Evolutionary conservation across 2,797 vertebrate species (phyloP), one percentile per base, ranked within the genome.

Genomic region (Pangasius macronema): DNA sequence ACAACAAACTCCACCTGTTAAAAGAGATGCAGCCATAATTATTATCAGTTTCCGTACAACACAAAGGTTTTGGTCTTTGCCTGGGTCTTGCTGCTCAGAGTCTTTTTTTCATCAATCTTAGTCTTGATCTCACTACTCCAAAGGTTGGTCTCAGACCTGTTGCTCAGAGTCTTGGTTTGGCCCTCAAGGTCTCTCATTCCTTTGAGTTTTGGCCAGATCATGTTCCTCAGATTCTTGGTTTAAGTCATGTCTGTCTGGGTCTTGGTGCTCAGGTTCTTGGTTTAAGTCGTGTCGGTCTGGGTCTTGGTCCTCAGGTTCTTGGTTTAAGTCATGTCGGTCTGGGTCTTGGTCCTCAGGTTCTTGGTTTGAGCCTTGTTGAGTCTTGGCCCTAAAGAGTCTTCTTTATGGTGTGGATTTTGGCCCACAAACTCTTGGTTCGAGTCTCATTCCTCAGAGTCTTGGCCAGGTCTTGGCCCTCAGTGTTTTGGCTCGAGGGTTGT

Each of bases 1-100:
- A 97, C 98, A 0, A 99, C 94, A 88, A 99, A 95, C 80, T 99
- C 97, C 30, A 98, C 94, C 98, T 99, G 93, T 46, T 75, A 6
- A 68, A 39, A 84, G 2, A 70, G 20, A 87, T 10, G 57, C 1
- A 42, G 33, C 13, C 11, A 36, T 11, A 27, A 81, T 7, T 6
- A 9, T 33, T 6, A 14, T 24, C 27, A 30, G 11, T 27, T n/a
- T 13, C 13, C 51, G 46, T 18, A 77, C 20, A 72, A 24, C 20
- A 72, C 20, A 72, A 39, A 39, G 67, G 67, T 8, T 24, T 33
- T 0, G 46, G 73, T 51, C 73, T 30, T 13, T 10, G 22, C 49
- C 75, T 57, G 76, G 75, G 76, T 79, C 36, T 42, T 42, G 70
- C 1, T 11, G 3, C 20, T 24, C 22, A 22, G 9, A 67, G 63